Evolutionary conservation across 2,797 vertebrate genomes (phyloP).

Genomic region (Acanthurus leucopareius): DNA sequence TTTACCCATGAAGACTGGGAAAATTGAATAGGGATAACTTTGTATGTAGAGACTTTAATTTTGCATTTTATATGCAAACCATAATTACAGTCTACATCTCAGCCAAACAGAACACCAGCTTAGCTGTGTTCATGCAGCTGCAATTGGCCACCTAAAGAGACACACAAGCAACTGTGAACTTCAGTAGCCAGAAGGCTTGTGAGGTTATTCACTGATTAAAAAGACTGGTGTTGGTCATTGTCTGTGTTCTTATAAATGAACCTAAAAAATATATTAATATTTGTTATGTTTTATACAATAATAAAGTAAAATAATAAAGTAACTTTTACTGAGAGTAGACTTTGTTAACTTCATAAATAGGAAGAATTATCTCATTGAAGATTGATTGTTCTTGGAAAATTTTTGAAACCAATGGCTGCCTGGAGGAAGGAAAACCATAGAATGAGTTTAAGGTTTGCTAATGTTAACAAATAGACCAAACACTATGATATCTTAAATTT

Average conservation of each 20-base stretch:
- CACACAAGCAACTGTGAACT: not conserved
- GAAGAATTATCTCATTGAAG: not conserved
- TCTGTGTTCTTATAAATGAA: not conserved
- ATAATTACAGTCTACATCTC: conserved; percentile 4
- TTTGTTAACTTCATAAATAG: too few relatives aligned
- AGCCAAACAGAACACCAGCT: conserved; percentile 25
- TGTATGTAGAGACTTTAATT: not conserved
- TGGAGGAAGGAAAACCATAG: not conserved
- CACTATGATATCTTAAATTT: too few relatives aligned
- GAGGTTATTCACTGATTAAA: not conserved
- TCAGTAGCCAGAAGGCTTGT: not conserved
- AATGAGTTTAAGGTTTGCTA: too few relatives aligned
- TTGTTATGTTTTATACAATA: too few relatives aligned
- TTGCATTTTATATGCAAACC: conserved; percentile 3
- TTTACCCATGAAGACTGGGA: not conserved
- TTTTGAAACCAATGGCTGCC: not conserved
- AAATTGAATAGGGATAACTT: not conserved
- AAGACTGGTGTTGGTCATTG: not conserved
- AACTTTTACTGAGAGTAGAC: not conserved
- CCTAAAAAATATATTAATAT: too few relatives aligned
- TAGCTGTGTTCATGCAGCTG: not conserved
- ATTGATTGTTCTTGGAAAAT: not conserved
- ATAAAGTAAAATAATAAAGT: not conserved
- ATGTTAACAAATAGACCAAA: too few relatives aligned
- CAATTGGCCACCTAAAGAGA: not conserved